Evolutionary conservation across 2,888 invertebrate genomes (phyloP), one percentile per base, ranked within the genome.

Genomic region (Hemithea aestivaria): DNA sequence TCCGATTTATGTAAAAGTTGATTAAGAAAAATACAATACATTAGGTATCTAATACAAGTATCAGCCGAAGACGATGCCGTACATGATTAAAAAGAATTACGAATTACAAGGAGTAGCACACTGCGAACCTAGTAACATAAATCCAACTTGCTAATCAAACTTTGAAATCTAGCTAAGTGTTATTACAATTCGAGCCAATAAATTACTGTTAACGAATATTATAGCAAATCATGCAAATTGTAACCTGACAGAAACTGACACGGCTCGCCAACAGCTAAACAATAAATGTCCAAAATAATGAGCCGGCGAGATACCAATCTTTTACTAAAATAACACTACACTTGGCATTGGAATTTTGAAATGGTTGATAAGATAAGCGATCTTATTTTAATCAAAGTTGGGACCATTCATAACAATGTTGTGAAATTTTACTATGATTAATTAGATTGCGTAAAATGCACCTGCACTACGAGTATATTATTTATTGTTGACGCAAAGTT

Each of bases 301-400:
- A 25, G 16, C 26, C 26, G 30, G 29, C 24, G 25, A 16, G 32
- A 29, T 33, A 33, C 6, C n/a, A 7, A 32, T 41, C 28, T 25
- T 6, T 36, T 42, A 44, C 48, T 53, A 48, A 56, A 58, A 57
- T 58, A 58, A 57, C 48, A 49, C 53, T 53, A 47, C 45, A 53
- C 46, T 54, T 62, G 59, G 53, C 62, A 66, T 52, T 63, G 62
- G 60, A 45, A 56, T 62, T 54, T 33, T 42, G 41, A 51, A 52
- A 55, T 54, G 58, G 59, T 5, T 34, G 48, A 55, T 56, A 52
- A 49, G 35, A 44, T 62, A 56, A 59, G 54, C 51, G 43, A 46
- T 50, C 45, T 45, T 51, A 56, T 59, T 56, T 53, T 20, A 41
- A 28, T 37, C 48, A 45, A 27, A 28, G 39, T 42, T 24, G 31